Evolutionary conservation across 2,797 vertebrate species (phyloP), one percentile per base, ranked within the genome.

Genomic region (Rhinoraja longicauda): DNA sequence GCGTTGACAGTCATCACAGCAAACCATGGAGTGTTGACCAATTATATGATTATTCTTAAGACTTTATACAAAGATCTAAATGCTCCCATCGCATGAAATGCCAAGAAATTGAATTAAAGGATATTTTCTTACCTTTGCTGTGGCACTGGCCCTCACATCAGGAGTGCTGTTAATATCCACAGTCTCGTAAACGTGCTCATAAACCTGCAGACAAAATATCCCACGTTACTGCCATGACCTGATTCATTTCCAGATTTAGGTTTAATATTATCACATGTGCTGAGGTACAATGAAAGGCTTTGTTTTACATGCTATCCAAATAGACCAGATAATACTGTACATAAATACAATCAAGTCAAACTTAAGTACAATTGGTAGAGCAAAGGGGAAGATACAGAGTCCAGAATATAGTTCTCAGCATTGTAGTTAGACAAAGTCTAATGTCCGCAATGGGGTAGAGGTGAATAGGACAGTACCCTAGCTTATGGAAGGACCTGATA

Each of bases 81-180:
- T 12, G 53, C 6, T 53, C 53, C 7, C 9, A 24, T 29, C 8
- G 13, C 6, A 75, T 1, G 57, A 92, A 53, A 59, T 59, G 10
- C 24, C 64, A 92, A 75, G 53, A 92, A 53, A 73, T 29, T 12
- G 45, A 92, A 26, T 92, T 29, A 57, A 70, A 75, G 72, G 24
- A 8, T 26, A 0, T 93, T 76, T 12, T 91, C 92, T 94, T 97
- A 99, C 99, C 98, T 99, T 99, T 62, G 99, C 99, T 92, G 99
- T 99, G 88, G 99, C 99, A 93, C 99, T 99, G 94, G 99, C 99
- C 96, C 99, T 96, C 93, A 99, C 98, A 95, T 99, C 99, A 7
- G 99, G 98, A 94, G 97, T 99, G 96, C 99, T 99, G 95, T 98
- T 99, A 95, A 99, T 99, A 94, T 99, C 99, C 96, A 99, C 99